These are phyloP conservation scores for Cassiopea andromeda DNA, from an alignment of 30 jellyfish, hydroid and myxozoan genomes.

Conservation along the genomic window DNA sequence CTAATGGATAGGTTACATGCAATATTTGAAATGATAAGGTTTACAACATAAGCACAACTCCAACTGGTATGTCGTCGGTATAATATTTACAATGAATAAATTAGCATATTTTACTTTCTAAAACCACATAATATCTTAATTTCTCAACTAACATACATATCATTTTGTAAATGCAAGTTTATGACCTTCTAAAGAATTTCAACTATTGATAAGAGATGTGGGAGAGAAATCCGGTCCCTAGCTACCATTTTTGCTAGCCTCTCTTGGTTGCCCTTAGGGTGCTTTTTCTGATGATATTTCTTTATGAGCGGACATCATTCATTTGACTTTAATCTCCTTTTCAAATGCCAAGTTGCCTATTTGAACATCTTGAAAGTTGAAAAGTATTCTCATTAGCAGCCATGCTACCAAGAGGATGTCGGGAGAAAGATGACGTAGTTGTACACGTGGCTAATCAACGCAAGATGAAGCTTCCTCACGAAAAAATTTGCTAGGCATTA, in stretches of 20 bases:
- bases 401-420: constrained; percentile 31
- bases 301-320: too few species aligned
- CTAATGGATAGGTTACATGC: not conserved
- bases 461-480: constrained; percentile 28
- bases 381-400: constrained; percentile 8
- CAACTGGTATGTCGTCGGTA: constrained; percentile 50
- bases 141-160: constrained; percentile 52
- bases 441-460: constrained; percentile 54
- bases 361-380: not conserved
- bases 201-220: not conserved
- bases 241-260: constrained; percentile 1
- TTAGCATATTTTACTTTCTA: constrained; percentile 71
- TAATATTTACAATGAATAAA: constrained; percentile 67
- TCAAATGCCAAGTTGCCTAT: not conserved
- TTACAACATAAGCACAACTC: constrained; percentile 43
- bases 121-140: constrained; percentile 68
- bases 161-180: constrained; percentile 31
- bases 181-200: constrained; percentile 3
- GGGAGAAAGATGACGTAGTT: constrained; percentile 3
- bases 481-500: constrained; percentile 1
- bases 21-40: not conserved
- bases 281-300: too few species aligned
- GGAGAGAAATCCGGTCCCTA: not conserved
- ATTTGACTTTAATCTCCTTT: not conserved
- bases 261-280: not conserved